Evolutionary conservation across 2,888 invertebrate species (phyloP), one percentile per base, ranked within the genome.

Genomic region (Tetropium fuscum): DNA sequence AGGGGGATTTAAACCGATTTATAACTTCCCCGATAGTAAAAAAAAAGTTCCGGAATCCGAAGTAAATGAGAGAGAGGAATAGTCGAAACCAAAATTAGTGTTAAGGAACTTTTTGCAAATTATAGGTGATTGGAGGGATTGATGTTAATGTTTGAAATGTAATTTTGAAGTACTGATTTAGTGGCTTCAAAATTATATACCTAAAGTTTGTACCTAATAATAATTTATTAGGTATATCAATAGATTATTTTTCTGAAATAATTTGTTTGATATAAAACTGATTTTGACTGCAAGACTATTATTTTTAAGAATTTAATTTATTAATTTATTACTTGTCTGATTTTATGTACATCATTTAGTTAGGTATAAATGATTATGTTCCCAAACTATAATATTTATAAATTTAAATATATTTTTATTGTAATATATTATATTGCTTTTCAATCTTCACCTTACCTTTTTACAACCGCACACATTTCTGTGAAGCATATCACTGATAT

Each of bases 1-100:
- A 66, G 88, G 90, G 2, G 90, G 90, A 0, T 90, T 90, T 69
- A 86, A 87, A 70, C 90, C 90, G 0, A 88, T 90, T 49, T 92
- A 91, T 74, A 76, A 57, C 53, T 73, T 76, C 47, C 75, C 80
- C 0, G 76, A 75, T 11, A 74, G 69, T 6, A 67, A 70, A 18
- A 71, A 64, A 43, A 66, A 62, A 20, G 53, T 53, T 10, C 57
- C 60, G 3, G 66, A 63, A 25, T 57, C 58, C 11, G 60, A 58
- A 20, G 63, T 71, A 16, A 72, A 65, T 57, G 71, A 74, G 48
- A 57, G 71, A 19, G 68, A 69, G 53, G 71, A 72, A 60, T 70
- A 61, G 63, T 13, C 16, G 8, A 20, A 22, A 27, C 41, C 13
- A 34, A 51, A 47, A 38, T 53, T 53, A 47, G 38, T 41, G 25